These are phyloP conservation scores for Psilopogon haemacephalus DNA, from an alignment of 2,113 vertebrate genomes.

Conservation along the genomic window DNA sequence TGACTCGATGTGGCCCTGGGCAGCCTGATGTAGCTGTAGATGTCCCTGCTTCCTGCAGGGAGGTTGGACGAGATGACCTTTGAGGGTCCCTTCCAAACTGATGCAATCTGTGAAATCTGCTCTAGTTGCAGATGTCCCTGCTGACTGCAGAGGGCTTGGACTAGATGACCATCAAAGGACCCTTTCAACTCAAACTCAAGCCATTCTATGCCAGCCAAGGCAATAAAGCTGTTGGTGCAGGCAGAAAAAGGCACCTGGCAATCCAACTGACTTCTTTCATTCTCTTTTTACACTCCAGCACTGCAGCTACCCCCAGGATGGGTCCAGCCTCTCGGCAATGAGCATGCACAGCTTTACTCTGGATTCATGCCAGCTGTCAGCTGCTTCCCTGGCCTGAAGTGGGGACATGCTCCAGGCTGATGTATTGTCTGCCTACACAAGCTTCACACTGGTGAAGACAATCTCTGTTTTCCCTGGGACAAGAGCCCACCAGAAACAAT, in stretches of 20 bases:
- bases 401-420: neutral
- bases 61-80: too few species aligned
- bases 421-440: neutral
- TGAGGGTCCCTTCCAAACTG: too few species aligned
- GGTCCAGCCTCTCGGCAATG: neutral
- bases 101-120: too few species aligned
- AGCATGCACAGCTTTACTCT: neutral
- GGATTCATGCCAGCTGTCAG: neutral
- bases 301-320: neutral
- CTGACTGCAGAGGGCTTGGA: too few species aligned
- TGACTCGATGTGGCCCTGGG: too few species aligned
- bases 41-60: too few species aligned
- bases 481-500: slow-evolving; percentile 22
- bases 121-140: too few species aligned
- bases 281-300: neutral
- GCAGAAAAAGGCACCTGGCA: neutral
- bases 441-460: neutral
- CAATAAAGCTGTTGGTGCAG: neutral
- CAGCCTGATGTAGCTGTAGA: too few species aligned
- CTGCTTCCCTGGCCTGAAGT: neutral
- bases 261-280: neutral
- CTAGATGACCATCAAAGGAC: too few species aligned
- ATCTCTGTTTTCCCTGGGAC: slow-evolving; percentile 17
- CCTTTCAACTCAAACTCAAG: too few species aligned
- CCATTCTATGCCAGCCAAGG: neutral